Evolutionary conservation across 2,113 vertebrate genomes (phyloP).

Genomic region (Chiloscyllium plagiosum): DNA sequence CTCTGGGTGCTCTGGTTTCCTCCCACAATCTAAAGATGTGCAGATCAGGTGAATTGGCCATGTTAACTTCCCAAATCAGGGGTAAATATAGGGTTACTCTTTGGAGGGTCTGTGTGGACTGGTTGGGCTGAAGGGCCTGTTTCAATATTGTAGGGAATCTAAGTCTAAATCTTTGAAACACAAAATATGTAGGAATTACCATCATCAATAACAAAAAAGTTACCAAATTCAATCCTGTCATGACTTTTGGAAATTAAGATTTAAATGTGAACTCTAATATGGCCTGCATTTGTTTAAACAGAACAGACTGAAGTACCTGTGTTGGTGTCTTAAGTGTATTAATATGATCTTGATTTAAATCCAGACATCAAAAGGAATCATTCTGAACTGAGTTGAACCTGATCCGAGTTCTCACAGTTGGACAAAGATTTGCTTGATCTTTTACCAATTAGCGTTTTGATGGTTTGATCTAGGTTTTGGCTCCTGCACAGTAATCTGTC

Average conservation of each 20-base stretch:
- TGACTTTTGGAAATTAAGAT: not conserved
- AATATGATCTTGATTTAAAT: not conserved
- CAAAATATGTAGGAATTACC: not conserved
- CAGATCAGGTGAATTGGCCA: no score
- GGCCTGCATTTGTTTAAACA: not conserved
- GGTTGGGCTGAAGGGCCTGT: no score
- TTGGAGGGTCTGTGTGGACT: no score
- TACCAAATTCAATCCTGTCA: not conserved
- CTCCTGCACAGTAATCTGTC: constrained; percentile 9
- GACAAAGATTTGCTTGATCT: not conserved
- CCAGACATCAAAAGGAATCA: not conserved
- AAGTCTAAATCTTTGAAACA: not conserved
- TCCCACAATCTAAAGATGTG: no score
- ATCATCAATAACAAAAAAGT: not conserved
- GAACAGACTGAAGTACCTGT: not conserved
- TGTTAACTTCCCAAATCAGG: no score
- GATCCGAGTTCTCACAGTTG: not conserved
- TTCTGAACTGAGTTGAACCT: not conserved
- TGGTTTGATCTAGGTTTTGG: constrained; percentile 14
- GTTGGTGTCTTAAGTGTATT: not conserved
- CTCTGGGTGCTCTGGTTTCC: no score
- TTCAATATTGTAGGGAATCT: no score
- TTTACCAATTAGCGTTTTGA: not conserved
- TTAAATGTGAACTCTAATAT: not conserved
- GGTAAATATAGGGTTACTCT: no score